These are phyloP conservation scores for Grammomys dolichurus DNA, from an alignment of 2,113 vertebrate genomes.

Conservation along the genomic window DNA sequence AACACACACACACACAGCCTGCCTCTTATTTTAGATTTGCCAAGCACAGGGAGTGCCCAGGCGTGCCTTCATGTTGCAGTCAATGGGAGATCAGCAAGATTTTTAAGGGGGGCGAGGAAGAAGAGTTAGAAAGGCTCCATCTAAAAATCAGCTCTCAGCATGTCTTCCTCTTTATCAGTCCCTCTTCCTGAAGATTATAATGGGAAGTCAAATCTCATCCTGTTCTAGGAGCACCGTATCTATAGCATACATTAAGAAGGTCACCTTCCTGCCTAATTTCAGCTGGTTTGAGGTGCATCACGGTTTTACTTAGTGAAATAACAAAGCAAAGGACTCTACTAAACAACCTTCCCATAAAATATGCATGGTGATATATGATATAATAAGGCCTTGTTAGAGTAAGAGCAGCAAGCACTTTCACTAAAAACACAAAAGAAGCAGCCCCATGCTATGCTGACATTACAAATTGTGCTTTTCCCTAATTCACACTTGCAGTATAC, in stretches of 20 bases:
- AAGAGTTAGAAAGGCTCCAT: conserved; percentile 6
- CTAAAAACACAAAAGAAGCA: conserved; percentile 61
- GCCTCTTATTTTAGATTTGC: background rate
- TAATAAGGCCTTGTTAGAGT: conserved; percentile 62
- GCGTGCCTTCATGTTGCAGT: background rate
- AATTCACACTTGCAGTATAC: background rate
- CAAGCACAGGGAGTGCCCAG: background rate
- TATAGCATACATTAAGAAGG: conserved; percentile 58
- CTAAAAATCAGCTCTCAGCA: conserved; percentile 32
- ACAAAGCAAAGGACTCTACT: conserved; percentile 52
- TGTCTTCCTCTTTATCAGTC: conserved; percentile 18
- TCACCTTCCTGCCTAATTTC: conserved; percentile 66
- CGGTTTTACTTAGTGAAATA: conserved; percentile 34
- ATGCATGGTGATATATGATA: conserved; percentile 62
- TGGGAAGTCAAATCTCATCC: conserved; percentile 60
- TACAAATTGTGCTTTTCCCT: conserved; percentile 22
- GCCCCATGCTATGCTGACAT: conserved; percentile 29
- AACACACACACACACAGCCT: background rate
- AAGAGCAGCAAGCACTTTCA: conserved; percentile 49
- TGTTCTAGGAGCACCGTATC: conserved; percentile 32
- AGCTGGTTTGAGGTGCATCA: background rate
- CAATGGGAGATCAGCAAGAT: background rate
- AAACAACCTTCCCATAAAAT: conserved; percentile 45
- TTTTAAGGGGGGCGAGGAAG: background rate
- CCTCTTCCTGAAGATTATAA: conserved; percentile 53